Evolutionary conservation across 2,888 invertebrate genomes (phyloP).

Genomic region (Dione juno): DNA sequence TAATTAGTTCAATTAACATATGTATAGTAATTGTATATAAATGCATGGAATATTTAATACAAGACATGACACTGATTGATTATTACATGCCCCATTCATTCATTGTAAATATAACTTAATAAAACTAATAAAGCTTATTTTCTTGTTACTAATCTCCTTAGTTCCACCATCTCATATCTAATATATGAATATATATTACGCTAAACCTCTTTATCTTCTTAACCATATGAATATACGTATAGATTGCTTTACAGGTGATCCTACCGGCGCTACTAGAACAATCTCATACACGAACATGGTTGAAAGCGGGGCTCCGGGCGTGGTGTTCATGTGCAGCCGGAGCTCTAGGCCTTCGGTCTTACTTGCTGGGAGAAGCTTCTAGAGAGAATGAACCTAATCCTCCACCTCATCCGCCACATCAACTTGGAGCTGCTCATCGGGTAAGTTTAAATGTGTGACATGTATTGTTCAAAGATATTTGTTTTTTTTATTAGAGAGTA

Average conservation of each 20-base stretch:
- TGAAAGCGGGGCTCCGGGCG: constrained; percentile 92
- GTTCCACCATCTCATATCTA: background rate
- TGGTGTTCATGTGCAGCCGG: constrained; percentile 95
- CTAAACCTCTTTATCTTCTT: constrained; percentile 6
- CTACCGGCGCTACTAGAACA: constrained; percentile 98
- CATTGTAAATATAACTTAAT: background rate
- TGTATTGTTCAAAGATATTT: no score
- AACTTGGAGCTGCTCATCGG: constrained; percentile 91
- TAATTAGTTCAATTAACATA: no score
- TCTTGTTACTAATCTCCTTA: background rate
- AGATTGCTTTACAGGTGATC: constrained; percentile 86
- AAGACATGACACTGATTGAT: no score
- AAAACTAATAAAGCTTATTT: background rate
- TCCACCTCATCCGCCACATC: constrained; percentile 68
- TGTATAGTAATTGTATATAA: no score
- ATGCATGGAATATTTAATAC: no score
- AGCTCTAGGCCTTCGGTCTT: constrained; percentile 93
- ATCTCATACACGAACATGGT: constrained; percentile 96
- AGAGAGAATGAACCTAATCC: constrained; percentile 62
- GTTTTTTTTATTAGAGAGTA: no score
- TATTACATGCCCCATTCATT: no score
- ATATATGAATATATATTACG: background rate
- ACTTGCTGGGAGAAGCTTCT: constrained; percentile 90
- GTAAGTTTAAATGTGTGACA: constrained; percentile 51
- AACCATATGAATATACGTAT: constrained; percentile 13